Evolutionary conservation across 2,888 invertebrate genomes (phyloP), one percentile per base, ranked within the genome.

Genomic region (Netelia fuscicornis): DNA sequence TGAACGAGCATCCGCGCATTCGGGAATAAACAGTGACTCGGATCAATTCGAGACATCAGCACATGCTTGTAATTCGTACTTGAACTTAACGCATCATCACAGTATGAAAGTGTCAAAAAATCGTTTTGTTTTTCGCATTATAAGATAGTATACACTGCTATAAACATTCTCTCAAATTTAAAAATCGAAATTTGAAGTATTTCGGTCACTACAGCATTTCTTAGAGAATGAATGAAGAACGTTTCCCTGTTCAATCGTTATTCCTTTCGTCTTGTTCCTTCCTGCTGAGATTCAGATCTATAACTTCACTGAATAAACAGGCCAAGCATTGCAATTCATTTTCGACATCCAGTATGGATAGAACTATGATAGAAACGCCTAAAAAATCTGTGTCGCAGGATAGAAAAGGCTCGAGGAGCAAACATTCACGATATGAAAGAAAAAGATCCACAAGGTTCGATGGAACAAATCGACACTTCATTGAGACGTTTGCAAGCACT

Each of bases 401-500:
- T 44, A 82, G 67, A 48, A 79, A 56, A 78, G 67, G 72, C 65
- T 9, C 54, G 25, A 81, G 74, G 20, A 58, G 65, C 37, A 52
- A 3, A 23, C 20, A 70, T 58, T 64, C 74, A 25, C 75, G 85
- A 84, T 2, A 13, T 70, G 80, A 81, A 11, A 48, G 80, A 37
- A 84, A 84, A 76, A 76, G 80, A 64, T 25, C 76, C 75, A 23
- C 74, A 54, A 8, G 5, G 17, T 83, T 74, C 62, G 72, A 83
- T 13, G 75, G 79, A 52, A 75, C 62, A 80, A 83, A 86, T 86
- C 78, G 80, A 72, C 70, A 83, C 42, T 37, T 11, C 42, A 58
- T 74, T 25, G 85, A 85, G 25, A 76, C 68, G 17, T 17, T 17
- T 17, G 17, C 17, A 17, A 17, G 17, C 17, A 17, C 17, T 17